phyloP scores from a whole-genome alignment of 2,888 invertebrate species.

The Lysandra bellargus region DNA sequence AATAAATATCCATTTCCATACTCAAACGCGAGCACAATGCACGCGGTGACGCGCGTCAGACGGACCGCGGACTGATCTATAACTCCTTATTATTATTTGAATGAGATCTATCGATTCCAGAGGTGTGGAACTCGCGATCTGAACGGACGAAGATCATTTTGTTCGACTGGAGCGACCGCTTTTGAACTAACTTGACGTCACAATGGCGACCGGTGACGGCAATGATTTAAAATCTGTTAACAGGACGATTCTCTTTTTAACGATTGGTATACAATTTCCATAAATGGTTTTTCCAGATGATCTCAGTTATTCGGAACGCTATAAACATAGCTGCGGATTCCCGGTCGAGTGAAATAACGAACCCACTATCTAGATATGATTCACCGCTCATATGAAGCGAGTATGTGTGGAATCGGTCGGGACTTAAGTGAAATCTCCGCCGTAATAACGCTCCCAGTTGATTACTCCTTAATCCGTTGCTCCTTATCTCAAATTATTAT shows the following conservation, averaged over 20 bases:
- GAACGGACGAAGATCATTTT: conserved; percentile 76
- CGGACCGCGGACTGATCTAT: conserved; percentile 66
- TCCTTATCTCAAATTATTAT: conserved; percentile 63
- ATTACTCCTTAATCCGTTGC: conserved; percentile 51
- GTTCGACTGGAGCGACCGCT: conserved; percentile 76
- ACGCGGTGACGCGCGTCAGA: conserved; percentile 49
- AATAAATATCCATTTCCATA: conserved; percentile 79
- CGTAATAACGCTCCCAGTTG: conserved; percentile 58
- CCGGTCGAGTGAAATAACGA: conserved; percentile 45
- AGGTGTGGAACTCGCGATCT: conserved; percentile 76
- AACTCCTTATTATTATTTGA: conserved; percentile 80
- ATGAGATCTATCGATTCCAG: conserved; percentile 78
- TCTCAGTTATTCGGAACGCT: conserved; percentile 61
- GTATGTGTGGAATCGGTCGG: conserved; percentile 58
- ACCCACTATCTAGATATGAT: conserved; percentile 19
- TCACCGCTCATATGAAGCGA: conserved; percentile 43
- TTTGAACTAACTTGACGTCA: conserved; percentile 79
- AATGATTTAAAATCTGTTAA: conserved; percentile 82
- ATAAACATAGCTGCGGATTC: conserved; percentile 67
- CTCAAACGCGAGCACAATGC: conserved; percentile 63
- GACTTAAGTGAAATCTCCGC: conserved; percentile 60
- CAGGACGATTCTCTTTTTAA: conserved; percentile 80
- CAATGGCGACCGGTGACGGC: conserved; percentile 76
- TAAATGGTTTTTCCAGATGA: conserved; percentile 76
- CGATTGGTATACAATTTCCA: conserved; percentile 80